Evolutionary conservation across 1,140 invertebrate genomes (phyloP).

Genomic region (Drosophila seguyi): DNA sequence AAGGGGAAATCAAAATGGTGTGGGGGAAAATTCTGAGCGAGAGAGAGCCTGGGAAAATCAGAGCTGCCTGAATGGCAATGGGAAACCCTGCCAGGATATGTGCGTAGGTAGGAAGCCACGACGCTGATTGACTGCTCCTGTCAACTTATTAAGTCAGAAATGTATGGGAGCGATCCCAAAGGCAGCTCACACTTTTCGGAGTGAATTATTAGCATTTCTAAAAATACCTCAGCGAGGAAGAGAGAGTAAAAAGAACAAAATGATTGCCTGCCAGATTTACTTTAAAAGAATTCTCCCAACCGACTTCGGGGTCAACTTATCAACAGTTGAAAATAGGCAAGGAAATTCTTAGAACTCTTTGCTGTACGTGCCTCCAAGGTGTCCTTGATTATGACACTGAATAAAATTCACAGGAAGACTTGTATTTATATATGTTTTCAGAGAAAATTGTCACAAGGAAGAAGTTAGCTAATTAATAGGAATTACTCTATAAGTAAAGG

Average conservation of each 20-base stretch:
- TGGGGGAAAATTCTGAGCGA: conserved; percentile 1
- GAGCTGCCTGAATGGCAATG: conserved; percentile 6
- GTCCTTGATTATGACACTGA: neutral
- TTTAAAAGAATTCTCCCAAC: neutral
- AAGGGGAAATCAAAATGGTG: conserved; percentile 10
- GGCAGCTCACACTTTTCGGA: conserved; percentile 41
- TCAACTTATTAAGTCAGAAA: conserved; percentile 77
- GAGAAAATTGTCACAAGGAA: neutral
- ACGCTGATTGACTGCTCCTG: conserved; percentile 74
- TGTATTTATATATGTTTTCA: neutral
- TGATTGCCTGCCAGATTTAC: conserved; percentile 26
- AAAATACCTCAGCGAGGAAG: conserved; percentile 54
- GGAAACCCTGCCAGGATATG: conserved; percentile 20
- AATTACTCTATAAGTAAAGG: neutral
- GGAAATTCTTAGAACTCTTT: conserved; percentile 2
- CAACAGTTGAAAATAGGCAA: conserved; percentile 6
- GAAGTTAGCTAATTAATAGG: neutral
- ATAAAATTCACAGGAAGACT: neutral
- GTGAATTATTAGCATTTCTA: conserved; percentile 64
- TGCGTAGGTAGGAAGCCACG: conserved; percentile 46
- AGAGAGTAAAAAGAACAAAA: conserved; percentile 8
- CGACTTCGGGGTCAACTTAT: conserved; percentile 7
- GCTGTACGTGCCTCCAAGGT: neutral
- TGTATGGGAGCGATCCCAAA: conserved; percentile 22
- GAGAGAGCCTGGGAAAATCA: conserved; percentile 10